A percentile compares a stretch with the other conserved stretches of the same genome.
Conservation (phyloP, 2,888 invertebrate species). For the Neoascia interrupta region DNA sequence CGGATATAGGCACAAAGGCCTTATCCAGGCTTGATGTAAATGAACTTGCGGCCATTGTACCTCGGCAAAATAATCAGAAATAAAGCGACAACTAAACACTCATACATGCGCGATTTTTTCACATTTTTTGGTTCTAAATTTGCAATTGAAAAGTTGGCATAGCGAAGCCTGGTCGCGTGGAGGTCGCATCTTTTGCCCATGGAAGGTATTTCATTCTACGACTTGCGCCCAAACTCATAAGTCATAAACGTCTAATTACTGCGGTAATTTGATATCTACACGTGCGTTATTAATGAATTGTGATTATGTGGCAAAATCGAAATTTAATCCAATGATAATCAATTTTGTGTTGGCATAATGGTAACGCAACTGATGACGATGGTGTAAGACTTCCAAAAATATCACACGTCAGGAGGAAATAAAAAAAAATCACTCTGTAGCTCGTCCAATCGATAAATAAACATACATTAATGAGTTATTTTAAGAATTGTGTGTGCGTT, state of each 20-base stretch:
- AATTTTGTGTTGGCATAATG: background rate
- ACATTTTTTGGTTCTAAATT: slow-evolving; percentile 3
- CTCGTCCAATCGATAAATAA: slow-evolving; percentile 38
- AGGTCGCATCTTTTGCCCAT: background rate
- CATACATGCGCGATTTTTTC: too few species aligned
- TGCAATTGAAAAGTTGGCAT: slow-evolving; percentile 6
- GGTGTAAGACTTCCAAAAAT: slow-evolving; percentile 38
- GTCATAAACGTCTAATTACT: too few species aligned
- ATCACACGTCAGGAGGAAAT: slow-evolving; percentile 24
- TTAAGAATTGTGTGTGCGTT: slow-evolving; percentile 13
- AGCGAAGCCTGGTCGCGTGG: background rate
- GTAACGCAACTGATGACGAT: background rate
- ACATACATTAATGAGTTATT: slow-evolving; percentile 20
- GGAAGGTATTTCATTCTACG: slow-evolving; percentile 18
- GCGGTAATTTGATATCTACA: too few species aligned
- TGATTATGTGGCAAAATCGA: background rate
- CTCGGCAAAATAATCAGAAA: slow-evolving; percentile 5
- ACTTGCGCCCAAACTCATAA: too few species aligned
- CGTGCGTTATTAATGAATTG: slow-evolving; percentile 20
- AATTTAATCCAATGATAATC: slow-evolving; percentile 1
- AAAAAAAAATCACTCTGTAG: background rate
- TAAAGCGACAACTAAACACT: slow-evolving; percentile 19
- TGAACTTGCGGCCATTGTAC: slow-evolving; percentile 50
- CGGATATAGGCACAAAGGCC: slow-evolving; percentile 21
- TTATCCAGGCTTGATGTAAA: slow-evolving; percentile 28